Percentiles rank a stretch among this genome's conserved stretches.
These are phyloP conservation scores for Augiades crinisus DNA, from an alignment of 2,888 invertebrate species.

Conservation along the genomic window DNA sequence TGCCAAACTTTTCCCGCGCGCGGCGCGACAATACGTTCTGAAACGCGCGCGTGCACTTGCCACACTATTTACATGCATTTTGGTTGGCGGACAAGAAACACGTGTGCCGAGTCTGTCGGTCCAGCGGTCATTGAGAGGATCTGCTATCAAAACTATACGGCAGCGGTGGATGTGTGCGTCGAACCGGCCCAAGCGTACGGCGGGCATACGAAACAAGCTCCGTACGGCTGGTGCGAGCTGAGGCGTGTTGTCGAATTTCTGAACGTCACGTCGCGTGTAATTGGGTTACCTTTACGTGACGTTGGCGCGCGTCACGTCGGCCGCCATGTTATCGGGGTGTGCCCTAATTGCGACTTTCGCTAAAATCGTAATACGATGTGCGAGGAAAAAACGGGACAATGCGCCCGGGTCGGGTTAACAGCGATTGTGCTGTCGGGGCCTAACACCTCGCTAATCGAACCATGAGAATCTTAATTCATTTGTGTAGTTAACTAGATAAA, in stretches of 20 bases:
- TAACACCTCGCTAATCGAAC: too few relatives aligned
- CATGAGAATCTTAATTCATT: too few relatives aligned
- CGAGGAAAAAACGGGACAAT: slow-evolving; percentile 23
- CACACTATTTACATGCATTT: slow-evolving; percentile 67
- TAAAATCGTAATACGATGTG: slow-evolving; percentile 41
- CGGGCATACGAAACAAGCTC: slow-evolving; percentile 74
- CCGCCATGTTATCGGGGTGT: slow-evolving; percentile 56
- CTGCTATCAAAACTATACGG: slow-evolving; percentile 70
- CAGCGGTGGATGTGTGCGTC: slow-evolving; percentile 64
- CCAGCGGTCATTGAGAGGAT: slow-evolving; percentile 84
- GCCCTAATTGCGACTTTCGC: slow-evolving; percentile 74
- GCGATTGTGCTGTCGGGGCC: too few relatives aligned
- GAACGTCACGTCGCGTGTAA: slow-evolving; percentile 73
- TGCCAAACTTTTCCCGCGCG: slow-evolving; percentile 60
- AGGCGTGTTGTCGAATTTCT: slow-evolving; percentile 61
- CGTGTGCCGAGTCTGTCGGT: slow-evolving; percentile 83
- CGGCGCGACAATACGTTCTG: slow-evolving; percentile 43
- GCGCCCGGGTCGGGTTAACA: not conserved
- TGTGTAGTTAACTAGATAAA: too few relatives aligned
- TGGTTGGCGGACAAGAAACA: slow-evolving; percentile 56
- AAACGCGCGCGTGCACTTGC: slow-evolving; percentile 54
- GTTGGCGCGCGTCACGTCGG: slow-evolving; percentile 59
- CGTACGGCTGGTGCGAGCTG: slow-evolving; percentile 37
- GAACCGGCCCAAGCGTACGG: slow-evolving; percentile 60
- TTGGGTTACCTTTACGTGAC: slow-evolving; percentile 80